These are phyloP conservation scores for Caradrina kadenii DNA, from an alignment of 2,888 invertebrate species.

Conservation along the genomic window DNA sequence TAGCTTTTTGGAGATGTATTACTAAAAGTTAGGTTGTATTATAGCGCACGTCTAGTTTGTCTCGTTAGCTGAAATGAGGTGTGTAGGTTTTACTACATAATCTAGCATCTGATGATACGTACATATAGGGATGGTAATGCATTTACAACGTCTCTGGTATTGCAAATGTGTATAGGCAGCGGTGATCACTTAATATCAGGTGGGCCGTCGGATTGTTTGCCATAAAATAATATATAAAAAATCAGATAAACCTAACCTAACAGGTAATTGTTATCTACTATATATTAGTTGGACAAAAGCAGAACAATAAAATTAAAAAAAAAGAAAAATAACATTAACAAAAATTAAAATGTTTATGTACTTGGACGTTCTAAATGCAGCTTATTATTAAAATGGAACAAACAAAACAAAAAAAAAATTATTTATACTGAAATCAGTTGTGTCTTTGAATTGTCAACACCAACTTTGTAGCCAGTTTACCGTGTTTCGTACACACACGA, in stretches of 20 bases:
- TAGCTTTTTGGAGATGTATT: conserved; percentile 52
- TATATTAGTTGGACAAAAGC: too few relatives aligned
- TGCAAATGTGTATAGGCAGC: too few relatives aligned
- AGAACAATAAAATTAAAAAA: too few relatives aligned
- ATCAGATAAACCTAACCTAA: too few relatives aligned
- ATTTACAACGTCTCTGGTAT: too few relatives aligned
- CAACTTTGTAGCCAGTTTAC: conserved; percentile 5
- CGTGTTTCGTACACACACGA: conserved; percentile 21
- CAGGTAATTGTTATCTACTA: too few relatives aligned
- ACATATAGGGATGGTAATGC: too few relatives aligned
- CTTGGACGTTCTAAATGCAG: not conserved
- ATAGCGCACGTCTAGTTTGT: conserved; percentile 6
- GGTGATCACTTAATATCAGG: too few relatives aligned
- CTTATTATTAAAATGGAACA: not conserved
- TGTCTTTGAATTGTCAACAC: conserved; percentile 1
- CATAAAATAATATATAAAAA: too few relatives aligned
- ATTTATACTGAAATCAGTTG: not conserved
- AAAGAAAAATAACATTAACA: too few relatives aligned
- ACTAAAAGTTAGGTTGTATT: conserved; percentile 49
- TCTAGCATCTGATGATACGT: not conserved
- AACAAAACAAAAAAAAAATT: not conserved
- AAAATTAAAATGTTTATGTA: too few relatives aligned
- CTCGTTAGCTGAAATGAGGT: not conserved
- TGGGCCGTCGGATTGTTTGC: too few relatives aligned
- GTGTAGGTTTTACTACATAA: not conserved